These are phyloP conservation scores for Enhydra lutris DNA, from an alignment of 2,113 vertebrate species.

Conservation along the genomic window DNA sequence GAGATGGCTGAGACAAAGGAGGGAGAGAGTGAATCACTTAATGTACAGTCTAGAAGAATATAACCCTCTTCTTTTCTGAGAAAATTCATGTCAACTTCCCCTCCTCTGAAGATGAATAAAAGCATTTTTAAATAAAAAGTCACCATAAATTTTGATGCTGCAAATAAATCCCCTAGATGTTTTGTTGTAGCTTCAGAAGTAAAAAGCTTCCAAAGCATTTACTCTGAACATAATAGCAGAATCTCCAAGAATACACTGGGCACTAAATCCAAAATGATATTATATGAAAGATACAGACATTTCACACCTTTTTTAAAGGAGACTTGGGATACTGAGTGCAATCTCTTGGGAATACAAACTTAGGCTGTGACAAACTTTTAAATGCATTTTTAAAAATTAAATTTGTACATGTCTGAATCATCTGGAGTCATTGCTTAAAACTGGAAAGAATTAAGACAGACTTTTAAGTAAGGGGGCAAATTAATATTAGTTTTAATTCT, in stretches of 20 bases:
- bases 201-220: constrained; percentile 39
- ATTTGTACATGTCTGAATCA: neutral
- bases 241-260: neutral
- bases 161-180: constrained; percentile 61
- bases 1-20: constrained; percentile 48
- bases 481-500: neutral
- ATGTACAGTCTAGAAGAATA: constrained; percentile 52
- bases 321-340: neutral
- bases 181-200: constrained; percentile 36
- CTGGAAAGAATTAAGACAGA: neutral
- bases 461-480: neutral
- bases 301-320: neutral
- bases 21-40: neutral
- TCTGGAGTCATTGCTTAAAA: neutral
- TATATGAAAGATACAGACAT: neutral
- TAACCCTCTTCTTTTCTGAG: constrained; percentile 51
- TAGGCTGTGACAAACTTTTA: neutral
- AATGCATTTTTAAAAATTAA: neutral
- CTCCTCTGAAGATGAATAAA: constrained; percentile 50
- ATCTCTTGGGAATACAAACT: constrained; percentile 36
- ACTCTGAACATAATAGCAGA: neutral
- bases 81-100: constrained; percentile 54
- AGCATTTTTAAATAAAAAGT: constrained; percentile 61
- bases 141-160: constrained; percentile 62
- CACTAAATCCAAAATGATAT: constrained; percentile 37